Conservation (phyloP, 1,140 invertebrate genomes). For the Protaetia brevitarsis region DNA sequence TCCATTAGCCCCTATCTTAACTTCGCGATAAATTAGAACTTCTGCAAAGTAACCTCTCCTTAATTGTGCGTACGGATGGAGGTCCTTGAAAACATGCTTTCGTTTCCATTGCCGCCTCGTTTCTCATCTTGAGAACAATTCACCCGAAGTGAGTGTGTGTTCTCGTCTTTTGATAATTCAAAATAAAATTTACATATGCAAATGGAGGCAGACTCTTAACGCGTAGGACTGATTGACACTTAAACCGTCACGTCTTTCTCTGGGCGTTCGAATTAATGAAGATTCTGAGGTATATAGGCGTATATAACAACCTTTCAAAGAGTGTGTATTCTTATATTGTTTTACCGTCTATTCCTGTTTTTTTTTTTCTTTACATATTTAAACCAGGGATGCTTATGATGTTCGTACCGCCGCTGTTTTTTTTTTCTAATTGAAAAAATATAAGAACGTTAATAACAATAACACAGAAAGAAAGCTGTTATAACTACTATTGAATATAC, state of each 20-base stretch:
- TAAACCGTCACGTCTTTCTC: not conserved
- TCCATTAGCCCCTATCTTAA: too few species aligned
- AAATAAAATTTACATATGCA: conserved; percentile 11
- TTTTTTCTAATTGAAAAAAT: too few species aligned
- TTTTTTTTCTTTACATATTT: too few species aligned
- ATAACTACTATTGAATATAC: too few species aligned
- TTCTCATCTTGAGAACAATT: not conserved
- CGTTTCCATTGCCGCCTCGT: not conserved
- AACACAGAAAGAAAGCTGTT: too few species aligned
- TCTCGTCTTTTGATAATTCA: not conserved
- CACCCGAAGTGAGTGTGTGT: not conserved
- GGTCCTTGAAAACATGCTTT: not conserved
- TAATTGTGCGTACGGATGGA: too few species aligned
- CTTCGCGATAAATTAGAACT: too few species aligned
- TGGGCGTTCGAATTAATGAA: not conserved
- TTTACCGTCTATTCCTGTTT: not conserved
- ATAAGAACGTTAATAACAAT: too few species aligned
- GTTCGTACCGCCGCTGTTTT: too few species aligned
- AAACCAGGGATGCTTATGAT: too few species aligned
- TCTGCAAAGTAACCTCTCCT: too few species aligned
- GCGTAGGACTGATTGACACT: conserved; percentile 11
- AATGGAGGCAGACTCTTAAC: not conserved
- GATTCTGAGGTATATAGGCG: not conserved
- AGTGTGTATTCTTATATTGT: not conserved
- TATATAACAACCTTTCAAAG: too few species aligned